Evolutionary conservation across 2,888 invertebrate genomes (phyloP).

Genomic region (Ectropis crepuscularia): DNA sequence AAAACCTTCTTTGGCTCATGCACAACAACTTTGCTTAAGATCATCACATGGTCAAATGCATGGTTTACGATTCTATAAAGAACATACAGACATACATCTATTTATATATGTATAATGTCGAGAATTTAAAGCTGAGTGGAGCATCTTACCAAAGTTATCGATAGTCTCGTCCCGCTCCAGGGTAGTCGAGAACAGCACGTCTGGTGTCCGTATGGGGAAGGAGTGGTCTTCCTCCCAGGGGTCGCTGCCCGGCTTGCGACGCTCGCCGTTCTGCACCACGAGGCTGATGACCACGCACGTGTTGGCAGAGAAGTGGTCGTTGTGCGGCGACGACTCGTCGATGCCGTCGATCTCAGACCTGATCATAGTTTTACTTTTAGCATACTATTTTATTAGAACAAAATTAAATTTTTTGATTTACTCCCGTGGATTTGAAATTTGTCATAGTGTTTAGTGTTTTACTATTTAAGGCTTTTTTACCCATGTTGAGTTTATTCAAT

Average conservation of each 20-base stretch:
- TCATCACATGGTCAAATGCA: too few species aligned
- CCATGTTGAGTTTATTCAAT: too few species aligned
- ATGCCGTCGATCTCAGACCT: slow-evolving; percentile 92
- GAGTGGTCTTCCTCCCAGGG: slow-evolving; percentile 91
- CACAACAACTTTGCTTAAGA: too few species aligned
- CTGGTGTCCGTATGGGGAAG: slow-evolving; percentile 70
- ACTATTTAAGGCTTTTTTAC: too few species aligned
- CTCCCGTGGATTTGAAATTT: too few species aligned
- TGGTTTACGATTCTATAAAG: too few species aligned
- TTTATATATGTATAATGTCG: too few species aligned
- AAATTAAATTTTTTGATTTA: too few species aligned
- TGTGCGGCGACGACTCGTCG: slow-evolving; percentile 86
- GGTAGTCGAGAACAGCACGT: slow-evolving; percentile 89
- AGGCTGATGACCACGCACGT: slow-evolving; percentile 89
- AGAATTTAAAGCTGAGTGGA: background rate
- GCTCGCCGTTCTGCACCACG: slow-evolving; percentile 88
- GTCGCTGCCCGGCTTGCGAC: slow-evolving; percentile 87
- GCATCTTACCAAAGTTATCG: slow-evolving; percentile 90
- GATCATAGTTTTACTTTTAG: slow-evolving; percentile 13
- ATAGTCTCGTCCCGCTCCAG: slow-evolving; percentile 93
- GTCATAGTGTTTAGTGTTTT: too few species aligned
- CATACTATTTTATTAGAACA: too few species aligned
- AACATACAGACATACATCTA: too few species aligned
- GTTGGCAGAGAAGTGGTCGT: slow-evolving; percentile 88
- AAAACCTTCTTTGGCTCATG: too few species aligned